Base-by-base conservation (phyloP, 2,113 vertebrate species). In the Elephas maximus region DNA sequence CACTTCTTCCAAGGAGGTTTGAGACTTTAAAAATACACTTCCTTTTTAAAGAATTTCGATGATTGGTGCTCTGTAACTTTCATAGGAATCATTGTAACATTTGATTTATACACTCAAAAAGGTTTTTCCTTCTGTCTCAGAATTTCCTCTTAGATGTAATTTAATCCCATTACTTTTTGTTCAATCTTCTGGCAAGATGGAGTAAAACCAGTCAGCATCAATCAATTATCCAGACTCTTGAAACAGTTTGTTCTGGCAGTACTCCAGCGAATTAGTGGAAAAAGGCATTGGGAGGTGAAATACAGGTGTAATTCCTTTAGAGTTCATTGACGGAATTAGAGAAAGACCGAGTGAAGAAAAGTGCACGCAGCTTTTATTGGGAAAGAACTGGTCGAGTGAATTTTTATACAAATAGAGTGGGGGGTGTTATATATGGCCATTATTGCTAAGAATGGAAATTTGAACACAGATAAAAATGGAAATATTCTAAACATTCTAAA, bases 91-190 rank as follows among this genome's bases (percentile, higher is more conserved):
- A 89, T 62, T 79, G 37, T 78, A 57, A 91, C 12, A n/a, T 86
- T 79, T 95, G 93, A 95, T 87, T 92, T 73, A 78, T 90, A 79
- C 1, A 51, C 76, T 94, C 30, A 67, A 80, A 88, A 82, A 82
- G 33, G 60, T 60, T 92, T 97, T 83, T 30, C 48, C 20, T 86
- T 85, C 69, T 71, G 53, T 83, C 91, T 97, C 57, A 62, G 92
- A 91, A 92, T 97, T 96, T 96, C 71, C 87, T 90, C 45, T 93
- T 77, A 23, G 85, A 67, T 76, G 65, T 94, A 63, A 95, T 96
- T 95, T 96, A 90, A 93, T 93, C 33, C 44, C 12, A 67, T 93
- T 97, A 93, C 23, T 87, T 90, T 93, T 94, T 95, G 91, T 90
- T 92, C 86, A 83, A 0, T 97, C 57, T 97, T 96, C 80, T 90